Evolutionary conservation across 2,888 invertebrate species (phyloP).

Genomic region (Dynastes hyllus): DNA sequence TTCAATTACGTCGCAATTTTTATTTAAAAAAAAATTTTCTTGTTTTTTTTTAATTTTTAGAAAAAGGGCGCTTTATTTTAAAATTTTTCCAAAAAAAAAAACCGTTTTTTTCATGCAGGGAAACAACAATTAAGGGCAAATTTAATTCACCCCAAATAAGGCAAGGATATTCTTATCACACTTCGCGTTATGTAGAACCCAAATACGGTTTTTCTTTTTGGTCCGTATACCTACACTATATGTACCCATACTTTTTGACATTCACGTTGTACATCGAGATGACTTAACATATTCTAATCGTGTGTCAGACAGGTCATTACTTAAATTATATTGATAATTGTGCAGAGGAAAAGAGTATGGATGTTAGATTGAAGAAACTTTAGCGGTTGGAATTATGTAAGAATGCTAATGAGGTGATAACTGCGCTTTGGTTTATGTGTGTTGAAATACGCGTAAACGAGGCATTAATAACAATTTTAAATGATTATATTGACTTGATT

Average conservation of each 20-base stretch:
- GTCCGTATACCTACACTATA: neutral
- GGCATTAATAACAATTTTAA: no score
- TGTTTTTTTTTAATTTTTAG: no score
- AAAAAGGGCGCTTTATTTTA: no score
- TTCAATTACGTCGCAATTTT: no score
- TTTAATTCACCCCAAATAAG: no score
- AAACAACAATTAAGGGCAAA: no score
- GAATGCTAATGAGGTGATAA: neutral
- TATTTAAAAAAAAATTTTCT: no score
- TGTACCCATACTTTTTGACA: neutral
- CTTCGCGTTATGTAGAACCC: conserved; percentile 1
- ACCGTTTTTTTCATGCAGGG: no score
- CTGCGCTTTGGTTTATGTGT: neutral
- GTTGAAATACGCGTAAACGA: neutral
- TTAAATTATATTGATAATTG: conserved; percentile 11
- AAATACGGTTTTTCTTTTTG: neutral
- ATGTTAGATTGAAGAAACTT: neutral
- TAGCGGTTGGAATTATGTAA: neutral
- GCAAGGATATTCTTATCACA: conserved; percentile 34
- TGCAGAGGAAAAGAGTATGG: neutral
- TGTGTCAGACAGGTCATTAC: neutral
- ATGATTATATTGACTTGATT: no score
- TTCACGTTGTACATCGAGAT: conserved; percentile 13
- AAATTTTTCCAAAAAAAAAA: no score
- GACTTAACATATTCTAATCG: conserved; percentile 22